phyloP scores from a whole-genome alignment of 2,113 vertebrate genomes.

The Psilopogon haemacephalus region DNA sequence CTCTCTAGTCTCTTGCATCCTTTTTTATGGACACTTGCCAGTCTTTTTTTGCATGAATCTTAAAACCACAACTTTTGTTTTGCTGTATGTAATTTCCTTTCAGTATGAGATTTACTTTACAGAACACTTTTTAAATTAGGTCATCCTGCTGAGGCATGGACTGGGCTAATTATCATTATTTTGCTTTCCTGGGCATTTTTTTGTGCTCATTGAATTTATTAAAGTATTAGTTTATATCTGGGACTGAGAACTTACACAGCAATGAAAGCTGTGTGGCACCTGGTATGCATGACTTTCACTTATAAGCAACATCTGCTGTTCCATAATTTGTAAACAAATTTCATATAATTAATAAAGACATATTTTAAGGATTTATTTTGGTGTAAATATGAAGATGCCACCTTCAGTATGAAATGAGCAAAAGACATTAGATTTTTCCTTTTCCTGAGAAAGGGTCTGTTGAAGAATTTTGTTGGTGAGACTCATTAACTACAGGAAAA shows the following conservation, averaged over 20 bases:
- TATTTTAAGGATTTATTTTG: neutral
- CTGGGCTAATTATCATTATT: constrained; percentile 5
- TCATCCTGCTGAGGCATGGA: neutral
- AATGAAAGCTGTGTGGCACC: neutral
- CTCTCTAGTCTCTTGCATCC: neutral
- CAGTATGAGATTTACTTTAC: neutral
- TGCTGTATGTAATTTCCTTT: neutral
- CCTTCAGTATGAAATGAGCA: neutral
- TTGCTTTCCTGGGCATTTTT: constrained; percentile 37
- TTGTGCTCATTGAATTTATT: neutral
- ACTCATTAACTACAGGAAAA: neutral
- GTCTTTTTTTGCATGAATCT: neutral
- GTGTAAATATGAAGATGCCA: neutral
- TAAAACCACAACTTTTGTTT: neutral
- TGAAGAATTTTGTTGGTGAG: neutral
- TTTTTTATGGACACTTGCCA: neutral
- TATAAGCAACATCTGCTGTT: neutral
- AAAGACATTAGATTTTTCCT: neutral
- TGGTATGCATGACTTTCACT: neutral
- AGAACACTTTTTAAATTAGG: constrained; percentile 29
- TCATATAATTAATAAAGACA: neutral
- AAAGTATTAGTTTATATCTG: neutral
- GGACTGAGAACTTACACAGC: neutral
- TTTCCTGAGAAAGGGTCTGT: neutral
- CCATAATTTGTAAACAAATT: neutral